Conservation (phyloP, 2,888 invertebrate species). For the Euplagia quadripunctaria region DNA sequence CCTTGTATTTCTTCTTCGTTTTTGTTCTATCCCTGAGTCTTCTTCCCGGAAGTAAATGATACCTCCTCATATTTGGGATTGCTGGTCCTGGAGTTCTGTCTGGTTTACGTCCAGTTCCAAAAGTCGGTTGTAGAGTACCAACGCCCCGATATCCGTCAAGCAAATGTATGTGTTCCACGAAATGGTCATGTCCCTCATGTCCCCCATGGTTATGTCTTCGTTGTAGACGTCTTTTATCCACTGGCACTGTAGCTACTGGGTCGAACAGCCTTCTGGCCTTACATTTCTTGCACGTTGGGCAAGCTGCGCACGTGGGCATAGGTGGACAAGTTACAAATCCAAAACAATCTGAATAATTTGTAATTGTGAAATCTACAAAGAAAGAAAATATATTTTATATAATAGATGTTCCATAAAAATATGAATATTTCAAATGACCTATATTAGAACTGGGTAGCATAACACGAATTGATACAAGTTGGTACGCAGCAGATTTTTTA, state of each 20-base stretch:
- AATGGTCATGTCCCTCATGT: conserved; percentile 9
- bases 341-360: conserved; percentile 67
- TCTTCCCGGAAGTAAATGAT: background rate
- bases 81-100: conserved; percentile 2
- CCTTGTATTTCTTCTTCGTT: background rate
- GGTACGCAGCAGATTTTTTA: too few relatives aligned
- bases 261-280: background rate
- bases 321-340: conserved; percentile 17
- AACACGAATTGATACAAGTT: too few relatives aligned
- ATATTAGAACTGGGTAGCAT: too few relatives aligned
- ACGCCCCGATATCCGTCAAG: background rate
- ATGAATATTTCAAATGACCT: too few relatives aligned
- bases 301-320: conserved; percentile 1
- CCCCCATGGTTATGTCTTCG: conserved; percentile 2
- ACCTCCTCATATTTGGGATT: background rate
- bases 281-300: conserved; percentile 9
- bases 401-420: too few relatives aligned
- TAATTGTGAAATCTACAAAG: conserved; percentile 54
- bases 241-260: conserved; percentile 11
- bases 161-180: conserved; percentile 15
- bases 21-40: background rate
- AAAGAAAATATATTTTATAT: conserved; percentile 36
- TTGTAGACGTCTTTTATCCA: background rate
- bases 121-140: background rate
- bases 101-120: conserved; percentile 1